Evolutionary conservation across 2,113 vertebrate species (phyloP), one percentile per base, ranked within the genome.

Genomic region (Pomatostomus ruficeps): DNA sequence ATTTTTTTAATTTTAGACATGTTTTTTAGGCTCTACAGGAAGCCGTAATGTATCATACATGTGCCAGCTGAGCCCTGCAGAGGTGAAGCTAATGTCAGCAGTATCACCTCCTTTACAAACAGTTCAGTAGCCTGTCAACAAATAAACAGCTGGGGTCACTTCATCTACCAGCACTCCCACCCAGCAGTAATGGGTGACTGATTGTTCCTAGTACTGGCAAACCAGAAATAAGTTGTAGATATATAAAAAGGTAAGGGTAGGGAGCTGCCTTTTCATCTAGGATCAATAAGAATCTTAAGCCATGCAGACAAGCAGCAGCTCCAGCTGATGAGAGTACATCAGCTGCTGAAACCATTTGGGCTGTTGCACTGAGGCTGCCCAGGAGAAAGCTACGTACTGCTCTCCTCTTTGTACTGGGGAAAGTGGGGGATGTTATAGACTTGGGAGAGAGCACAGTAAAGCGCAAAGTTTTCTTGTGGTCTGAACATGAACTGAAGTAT

Each of bases 401-500:
- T 29, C 9, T 5, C 10, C 17, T 42, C n/a, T 42, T 59, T n/a
- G 35, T 33, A 6, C 36, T n/a, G 52, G 23, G 19, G 31, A 67
- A 77, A 74, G 9, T 52, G 29, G 17, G 20, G 88, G 28, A 14
- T 24, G 3, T 36, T 42, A 26, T 2, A 77, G 54, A n/a, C 18
- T 8, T 38, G 18, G 19, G 16, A 70, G 33, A 31, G 16, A 49
- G 11, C 20, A 40, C 19, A 43, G 11, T 36, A 51, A 66, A 15
- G 10, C 43, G 45, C 40, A 68, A 62, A 70, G 36, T 48, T 57
- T 79, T 72, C 19, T 33, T 83, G 3, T 42, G 22, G 21, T 46
- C 28, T 40, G 49, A 33, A n/a, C 31, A 21, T 1, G 3, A 57
- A 33, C 8, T 0, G 1, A 43, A 46, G 21, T 17, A 26, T 21